phyloP scores from a whole-genome alignment of 2,888 invertebrate species.

The Parnassius orleans region DNA sequence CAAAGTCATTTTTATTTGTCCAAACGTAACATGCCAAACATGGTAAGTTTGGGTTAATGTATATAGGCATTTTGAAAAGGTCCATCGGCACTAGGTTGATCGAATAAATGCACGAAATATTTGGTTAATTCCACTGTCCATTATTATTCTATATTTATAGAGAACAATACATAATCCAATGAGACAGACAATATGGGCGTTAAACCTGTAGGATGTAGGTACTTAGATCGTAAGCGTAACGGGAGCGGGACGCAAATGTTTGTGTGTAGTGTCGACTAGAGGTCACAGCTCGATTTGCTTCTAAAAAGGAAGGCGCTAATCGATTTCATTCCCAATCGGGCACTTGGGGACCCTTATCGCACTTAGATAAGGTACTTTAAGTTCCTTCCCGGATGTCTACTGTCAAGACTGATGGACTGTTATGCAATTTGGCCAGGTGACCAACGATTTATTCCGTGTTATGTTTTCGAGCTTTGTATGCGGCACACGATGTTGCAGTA shows the following conservation, averaged over 20 bases:
- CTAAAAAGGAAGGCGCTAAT: constrained; percentile 23
- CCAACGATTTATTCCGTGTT: background rate
- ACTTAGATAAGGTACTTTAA: constrained; percentile 14
- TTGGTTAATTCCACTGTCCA: too few relatives aligned
- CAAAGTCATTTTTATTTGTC: too few relatives aligned
- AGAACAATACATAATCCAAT: too few relatives aligned
- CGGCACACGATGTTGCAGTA: background rate
- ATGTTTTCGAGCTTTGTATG: background rate
- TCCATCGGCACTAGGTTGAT: background rate
- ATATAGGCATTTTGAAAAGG: constrained; percentile 1
- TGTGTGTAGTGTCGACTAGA: background rate
- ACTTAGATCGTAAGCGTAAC: constrained; percentile 5
- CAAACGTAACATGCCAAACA: too few relatives aligned
- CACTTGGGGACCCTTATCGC: constrained; percentile 17
- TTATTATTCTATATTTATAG: too few relatives aligned
- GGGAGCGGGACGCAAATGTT: background rate
- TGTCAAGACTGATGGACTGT: background rate
- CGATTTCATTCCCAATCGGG: constrained; percentile 16
- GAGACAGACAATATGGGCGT: too few relatives aligned
- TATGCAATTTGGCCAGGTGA: background rate
- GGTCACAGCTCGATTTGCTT: constrained; percentile 12
- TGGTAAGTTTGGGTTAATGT: too few relatives aligned
- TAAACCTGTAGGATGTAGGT: background rate
- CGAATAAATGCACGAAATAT: too few relatives aligned
- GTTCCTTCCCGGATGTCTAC: constrained; percentile 16